Percentiles rank a stretch among this genome's conserved stretches.
Conservation (phyloP, 2,888 invertebrate genomes). For the Cantharis rufa region DNA sequence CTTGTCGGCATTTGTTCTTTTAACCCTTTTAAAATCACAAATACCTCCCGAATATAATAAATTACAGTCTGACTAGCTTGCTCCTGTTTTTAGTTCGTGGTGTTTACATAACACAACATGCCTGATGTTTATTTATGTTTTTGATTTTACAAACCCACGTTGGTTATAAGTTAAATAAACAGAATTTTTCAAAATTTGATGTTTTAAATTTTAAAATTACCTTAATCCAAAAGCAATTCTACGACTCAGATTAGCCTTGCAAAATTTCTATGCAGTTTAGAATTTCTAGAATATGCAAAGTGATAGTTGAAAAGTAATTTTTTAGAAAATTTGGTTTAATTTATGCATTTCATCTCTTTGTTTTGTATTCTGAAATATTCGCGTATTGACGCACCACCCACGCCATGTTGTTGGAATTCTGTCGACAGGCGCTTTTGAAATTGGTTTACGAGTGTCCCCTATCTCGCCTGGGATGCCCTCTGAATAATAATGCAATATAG, state of each 20-base stretch:
- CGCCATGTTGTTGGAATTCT: slow-evolving; percentile 31
- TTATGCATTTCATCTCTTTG: slow-evolving; percentile 11
- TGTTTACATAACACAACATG: not conserved
- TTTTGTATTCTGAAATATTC: slow-evolving; percentile 22
- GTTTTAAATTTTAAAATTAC: not conserved
- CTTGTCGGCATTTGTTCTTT: slow-evolving; percentile 9
- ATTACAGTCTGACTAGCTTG: not conserved
- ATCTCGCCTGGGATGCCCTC: slow-evolving; percentile 29
- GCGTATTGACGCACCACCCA: slow-evolving; percentile 24
- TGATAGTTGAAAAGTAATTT: not conserved
- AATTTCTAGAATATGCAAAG: not conserved
- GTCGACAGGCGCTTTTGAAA: slow-evolving; percentile 31
- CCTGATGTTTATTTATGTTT: not conserved
- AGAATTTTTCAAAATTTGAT: not conserved
- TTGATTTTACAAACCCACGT: not conserved
- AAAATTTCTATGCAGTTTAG: not conserved
- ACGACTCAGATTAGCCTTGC: not conserved
- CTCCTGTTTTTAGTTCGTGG: not conserved
- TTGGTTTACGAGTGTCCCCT: slow-evolving; percentile 34
- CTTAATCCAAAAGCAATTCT: no score
- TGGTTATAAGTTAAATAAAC: not conserved
- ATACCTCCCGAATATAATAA: slow-evolving; percentile 3
- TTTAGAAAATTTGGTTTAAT: not conserved
- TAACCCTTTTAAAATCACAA: slow-evolving; percentile 14
- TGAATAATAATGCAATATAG: slow-evolving; percentile 27